Evolutionary conservation across 2,888 invertebrate species (phyloP).

Genomic region (Melanostoma scalare): DNA sequence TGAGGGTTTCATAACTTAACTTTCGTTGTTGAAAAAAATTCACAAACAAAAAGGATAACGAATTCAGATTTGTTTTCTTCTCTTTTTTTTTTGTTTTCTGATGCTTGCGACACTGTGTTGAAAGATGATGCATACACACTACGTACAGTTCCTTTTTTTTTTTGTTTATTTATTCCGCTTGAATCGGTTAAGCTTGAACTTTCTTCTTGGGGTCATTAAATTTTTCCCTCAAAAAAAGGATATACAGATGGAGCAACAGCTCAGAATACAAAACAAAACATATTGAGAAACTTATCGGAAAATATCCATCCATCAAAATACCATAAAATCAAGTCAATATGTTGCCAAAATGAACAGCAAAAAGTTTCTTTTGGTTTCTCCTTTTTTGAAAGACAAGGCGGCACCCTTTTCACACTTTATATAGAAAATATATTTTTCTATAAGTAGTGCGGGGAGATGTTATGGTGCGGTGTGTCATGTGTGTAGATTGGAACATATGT

Average conservation of each 20-base stretch:
- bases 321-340: constrained; percentile 71
- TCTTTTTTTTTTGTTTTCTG: constrained; percentile 20
- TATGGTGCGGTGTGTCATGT: neutral
- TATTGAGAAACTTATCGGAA: constrained; percentile 63
- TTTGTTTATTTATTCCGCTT: constrained; percentile 7
- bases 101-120: constrained; percentile 8
- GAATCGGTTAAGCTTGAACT: constrained; percentile 6
- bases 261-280: constrained; percentile 40
- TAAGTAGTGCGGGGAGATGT: neutral
- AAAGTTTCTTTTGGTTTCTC: constrained; percentile 42
- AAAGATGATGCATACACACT: constrained; percentile 17
- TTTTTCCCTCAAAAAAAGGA: constrained; percentile 21
- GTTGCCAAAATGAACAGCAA: constrained; percentile 69
- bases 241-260: constrained; percentile 7
- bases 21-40: constrained; percentile 20
- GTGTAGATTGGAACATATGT: constrained; percentile 52
- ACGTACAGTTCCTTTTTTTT: constrained; percentile 20
- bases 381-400: constrained; percentile 54
- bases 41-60: constrained; percentile 19
- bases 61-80: constrained; percentile 33
- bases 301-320: constrained; percentile 69
- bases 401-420: constrained; percentile 7
- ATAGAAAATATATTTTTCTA: constrained; percentile 8
- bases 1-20: constrained; percentile 31
- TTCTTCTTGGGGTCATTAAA: constrained; percentile 20